These are phyloP conservation scores for Stomatorhinus walkeri DNA, from an alignment of 2,797 vertebrate species.

Conservation along the genomic window DNA sequence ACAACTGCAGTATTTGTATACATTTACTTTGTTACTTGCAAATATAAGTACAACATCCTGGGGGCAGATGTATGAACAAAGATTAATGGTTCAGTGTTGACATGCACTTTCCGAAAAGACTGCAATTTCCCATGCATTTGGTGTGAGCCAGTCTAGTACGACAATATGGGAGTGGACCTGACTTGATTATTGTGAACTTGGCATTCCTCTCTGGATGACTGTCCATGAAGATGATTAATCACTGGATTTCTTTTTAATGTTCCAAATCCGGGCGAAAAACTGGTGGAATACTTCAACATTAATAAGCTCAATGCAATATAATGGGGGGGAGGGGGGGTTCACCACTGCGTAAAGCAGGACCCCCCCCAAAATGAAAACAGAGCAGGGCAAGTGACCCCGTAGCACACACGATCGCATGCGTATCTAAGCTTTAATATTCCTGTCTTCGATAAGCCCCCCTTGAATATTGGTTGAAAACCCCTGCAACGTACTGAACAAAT, in stretches of 20 bases:
- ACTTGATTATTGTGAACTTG: background rate
- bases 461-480: background rate
- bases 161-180: background rate
- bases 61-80: background rate
- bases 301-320: background rate
- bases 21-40: background rate
- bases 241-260: background rate
- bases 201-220: background rate
- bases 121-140: background rate
- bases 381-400: background rate
- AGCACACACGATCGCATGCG: background rate
- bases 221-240: background rate
- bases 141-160: background rate
- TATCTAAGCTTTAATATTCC: background rate
- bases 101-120: background rate
- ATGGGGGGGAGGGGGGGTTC: background rate
- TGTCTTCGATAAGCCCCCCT: background rate
- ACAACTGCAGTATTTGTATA: background rate
- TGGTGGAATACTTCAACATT: background rate
- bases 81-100: background rate
- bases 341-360: background rate
- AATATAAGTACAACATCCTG: background rate
- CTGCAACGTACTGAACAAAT: background rate
- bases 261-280: background rate
- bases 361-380: background rate